Base-by-base conservation (phyloP, 2,888 invertebrate species). In the Lydus trimaculatus region DNA sequence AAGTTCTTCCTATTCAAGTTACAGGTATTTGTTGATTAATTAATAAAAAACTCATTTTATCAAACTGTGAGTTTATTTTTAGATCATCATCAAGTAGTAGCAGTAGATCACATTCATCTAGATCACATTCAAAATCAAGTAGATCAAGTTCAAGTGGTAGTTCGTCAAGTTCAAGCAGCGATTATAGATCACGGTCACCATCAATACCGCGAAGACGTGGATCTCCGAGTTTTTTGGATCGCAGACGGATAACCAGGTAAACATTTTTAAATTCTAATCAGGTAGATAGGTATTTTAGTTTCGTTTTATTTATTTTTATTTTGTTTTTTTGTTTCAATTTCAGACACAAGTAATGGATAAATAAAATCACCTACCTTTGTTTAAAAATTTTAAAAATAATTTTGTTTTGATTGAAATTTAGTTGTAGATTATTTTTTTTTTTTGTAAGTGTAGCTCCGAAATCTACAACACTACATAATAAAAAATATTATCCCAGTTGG, bases 241-340 rank as follows among this genome's bases (percentile, higher is more conserved):
- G 96, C 78, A 90, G 98, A 69, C 90, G 98, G 77, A 98, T 98
- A 81, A 98, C 98, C 78, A 98, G 97, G 97, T 98, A 91, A 86
- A 13, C 43, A 43, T 17, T 17, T 13, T 36, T 17, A n/a, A 8
- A 43, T 1, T 15, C 13, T 36, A 43, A 43, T 43, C 6, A 5
- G 8, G 31, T 59, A 31, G 59, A 20, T 59, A 17, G 31, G 13
- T 33, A 25, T 59, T 59, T 17, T 59, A 20, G 59, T 9, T 59
- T 9, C 31, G 5, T 43, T 59, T 62, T 58, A 33, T 62, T 63
- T 61, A 52, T 75, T 68, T 69, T 83, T 79, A 83, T 83, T 83
- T 80, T 82, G 84, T 81, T 73, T 78, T 82, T 82, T 82, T 81
- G 78, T 86, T 87, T 82, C 76, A 71, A 77, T 83, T 88, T 86